phyloP scores from a whole-genome alignment of 2,888 invertebrate genomes.

The Cheilosia impressa region DNA sequence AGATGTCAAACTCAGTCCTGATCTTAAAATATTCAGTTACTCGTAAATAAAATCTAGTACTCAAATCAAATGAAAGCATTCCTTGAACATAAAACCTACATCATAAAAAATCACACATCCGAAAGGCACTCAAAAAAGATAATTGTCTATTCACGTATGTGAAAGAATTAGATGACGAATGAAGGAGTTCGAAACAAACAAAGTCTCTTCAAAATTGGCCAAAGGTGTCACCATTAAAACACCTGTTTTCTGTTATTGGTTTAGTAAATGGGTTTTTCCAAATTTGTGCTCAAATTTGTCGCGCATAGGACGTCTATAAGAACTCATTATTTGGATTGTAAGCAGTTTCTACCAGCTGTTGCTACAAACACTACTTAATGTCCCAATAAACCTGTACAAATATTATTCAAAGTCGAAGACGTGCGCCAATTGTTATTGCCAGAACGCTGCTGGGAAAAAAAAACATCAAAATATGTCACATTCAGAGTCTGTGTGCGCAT shows the following conservation, averaged over 20 bases:
- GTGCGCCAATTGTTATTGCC: neutral
- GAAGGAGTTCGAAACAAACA: neutral
- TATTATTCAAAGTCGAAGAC: neutral
- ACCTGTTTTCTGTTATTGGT: conserved; percentile 3
- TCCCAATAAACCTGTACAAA: conserved; percentile 1
- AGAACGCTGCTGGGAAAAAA: no score
- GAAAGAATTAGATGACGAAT: conserved; percentile 7
- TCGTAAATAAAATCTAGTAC: no score
- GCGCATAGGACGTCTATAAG: neutral
- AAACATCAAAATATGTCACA: neutral
- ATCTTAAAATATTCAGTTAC: no score
- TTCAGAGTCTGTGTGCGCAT: neutral
- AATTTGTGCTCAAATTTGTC: neutral
- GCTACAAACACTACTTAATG: neutral
- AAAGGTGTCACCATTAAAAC: neutral
- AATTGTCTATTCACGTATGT: neutral
- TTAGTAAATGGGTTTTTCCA: conserved; percentile 25
- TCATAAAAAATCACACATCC: no score
- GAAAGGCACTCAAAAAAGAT: no score
- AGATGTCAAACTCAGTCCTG: no score
- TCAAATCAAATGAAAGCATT: no score
- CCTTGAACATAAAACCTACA: no score
- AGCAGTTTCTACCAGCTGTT: neutral
- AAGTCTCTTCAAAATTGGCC: neutral
- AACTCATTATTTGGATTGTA: neutral